These are phyloP conservation scores for Megalonaias nervosa DNA, from an alignment of 1,140 invertebrate species.

Conservation along the genomic window DNA sequence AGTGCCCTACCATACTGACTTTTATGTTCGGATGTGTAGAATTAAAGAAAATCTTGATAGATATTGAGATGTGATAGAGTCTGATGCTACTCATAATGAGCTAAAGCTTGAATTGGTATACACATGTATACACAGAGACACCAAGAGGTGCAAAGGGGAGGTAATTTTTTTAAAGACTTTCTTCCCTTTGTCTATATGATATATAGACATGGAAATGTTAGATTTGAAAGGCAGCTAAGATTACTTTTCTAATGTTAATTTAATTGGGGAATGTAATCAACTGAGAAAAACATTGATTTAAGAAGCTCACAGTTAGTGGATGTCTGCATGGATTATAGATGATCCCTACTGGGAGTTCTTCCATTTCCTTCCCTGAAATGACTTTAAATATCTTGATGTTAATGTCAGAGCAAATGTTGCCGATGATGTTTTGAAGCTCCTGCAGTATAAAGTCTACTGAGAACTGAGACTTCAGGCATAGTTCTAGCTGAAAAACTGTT, in stretches of 20 bases:
- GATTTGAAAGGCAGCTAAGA: background rate
- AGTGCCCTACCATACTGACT: too few relatives aligned
- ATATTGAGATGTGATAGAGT: too few relatives aligned
- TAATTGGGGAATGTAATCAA: too few relatives aligned
- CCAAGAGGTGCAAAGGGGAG: too few relatives aligned
- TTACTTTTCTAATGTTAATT: background rate
- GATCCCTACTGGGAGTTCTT: slow-evolving; percentile 69
- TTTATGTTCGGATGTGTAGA: too few relatives aligned
- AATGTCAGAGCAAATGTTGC: slow-evolving; percentile 56
- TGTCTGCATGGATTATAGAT: slow-evolving; percentile 72
- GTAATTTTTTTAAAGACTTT: too few relatives aligned
- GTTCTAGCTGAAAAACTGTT: slow-evolving; percentile 52
- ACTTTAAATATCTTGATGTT: slow-evolving; percentile 63
- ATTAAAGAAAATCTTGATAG: too few relatives aligned
- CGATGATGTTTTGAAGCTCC: slow-evolving; percentile 74
- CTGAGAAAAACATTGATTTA: background rate
- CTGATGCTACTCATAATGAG: too few relatives aligned
- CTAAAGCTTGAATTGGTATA: too few relatives aligned
- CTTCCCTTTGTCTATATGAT: too few relatives aligned
- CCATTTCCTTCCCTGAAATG: slow-evolving; percentile 36
- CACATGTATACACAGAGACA: too few relatives aligned
- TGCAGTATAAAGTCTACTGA: slow-evolving; percentile 71
- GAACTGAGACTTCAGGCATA: slow-evolving; percentile 51
- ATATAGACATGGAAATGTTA: background rate
- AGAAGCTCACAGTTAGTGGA: slow-evolving; percentile 49